A percentile compares a stretch with the other conserved stretches of the same genome.
Conservation (phyloP, 2,797 vertebrate genomes). For the Pseudotriccus pelzelni region DNA sequence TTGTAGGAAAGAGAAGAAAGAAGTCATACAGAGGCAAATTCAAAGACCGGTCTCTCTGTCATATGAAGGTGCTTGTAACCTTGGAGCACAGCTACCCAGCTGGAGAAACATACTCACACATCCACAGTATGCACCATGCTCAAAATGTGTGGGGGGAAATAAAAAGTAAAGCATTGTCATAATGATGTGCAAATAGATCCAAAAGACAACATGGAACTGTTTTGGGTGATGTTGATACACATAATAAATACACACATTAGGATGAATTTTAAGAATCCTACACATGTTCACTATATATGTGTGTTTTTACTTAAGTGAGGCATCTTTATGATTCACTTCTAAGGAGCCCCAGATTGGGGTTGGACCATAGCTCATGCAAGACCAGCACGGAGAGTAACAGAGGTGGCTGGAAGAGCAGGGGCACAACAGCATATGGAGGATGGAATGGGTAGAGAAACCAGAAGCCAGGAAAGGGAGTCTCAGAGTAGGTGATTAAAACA, state of each 20-base stretch:
- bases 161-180: not conserved
- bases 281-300: not conserved
- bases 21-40: not conserved
- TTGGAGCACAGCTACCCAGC: not conserved
- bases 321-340: not conserved
- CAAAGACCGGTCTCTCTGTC: not conserved
- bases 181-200: not conserved
- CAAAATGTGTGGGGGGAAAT: not conserved
- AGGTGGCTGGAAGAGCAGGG: not conserved
- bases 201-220: not conserved
- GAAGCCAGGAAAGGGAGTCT: not conserved
- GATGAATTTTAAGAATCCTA: not conserved
- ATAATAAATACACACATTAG: not conserved
- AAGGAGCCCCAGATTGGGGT: not conserved
- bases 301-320: not conserved
- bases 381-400: rapidly evolving
- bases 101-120: not conserved
- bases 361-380: not conserved
- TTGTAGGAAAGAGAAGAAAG: not conserved
- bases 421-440: not conserved
- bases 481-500: not conserved
- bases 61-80: not conserved
- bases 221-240: not conserved
- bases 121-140: not conserved
- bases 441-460: not conserved